A percentile compares a stretch with the other conserved stretches of the same genome.
These are phyloP conservation scores for Siderastrea siderea DNA, from an alignment of 92 coral and sea anemone species.

Conservation along the genomic window DNA sequence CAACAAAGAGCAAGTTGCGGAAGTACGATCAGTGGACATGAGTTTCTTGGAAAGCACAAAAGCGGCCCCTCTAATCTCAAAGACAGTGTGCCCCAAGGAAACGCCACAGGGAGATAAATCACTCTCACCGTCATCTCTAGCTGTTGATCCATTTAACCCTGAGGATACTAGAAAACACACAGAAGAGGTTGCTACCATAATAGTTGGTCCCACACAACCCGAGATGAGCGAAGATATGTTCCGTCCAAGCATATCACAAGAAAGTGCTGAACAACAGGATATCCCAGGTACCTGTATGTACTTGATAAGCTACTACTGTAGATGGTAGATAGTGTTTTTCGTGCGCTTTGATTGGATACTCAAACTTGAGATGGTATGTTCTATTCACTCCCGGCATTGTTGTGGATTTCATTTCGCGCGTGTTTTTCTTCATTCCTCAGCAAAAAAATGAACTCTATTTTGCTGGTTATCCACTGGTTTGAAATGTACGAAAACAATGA, in stretches of 20 bases:
- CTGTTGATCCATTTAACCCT: conserved; percentile 46
- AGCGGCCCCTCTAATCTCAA: conserved; percentile 1
- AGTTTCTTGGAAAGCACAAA: conserved; percentile 6
- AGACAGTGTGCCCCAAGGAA: neutral
- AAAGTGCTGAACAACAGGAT: neutral
- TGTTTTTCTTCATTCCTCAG: too few relatives aligned
- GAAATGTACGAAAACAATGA: too few relatives aligned
- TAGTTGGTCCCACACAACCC: conserved; percentile 73
- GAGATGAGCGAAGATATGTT: conserved; percentile 85
- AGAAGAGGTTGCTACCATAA: neutral
- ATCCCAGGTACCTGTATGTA: conserved; percentile 13
- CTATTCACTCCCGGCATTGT: too few relatives aligned
- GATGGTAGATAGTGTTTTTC: too few relatives aligned
- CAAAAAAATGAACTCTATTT: too few relatives aligned
- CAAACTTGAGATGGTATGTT: too few relatives aligned
- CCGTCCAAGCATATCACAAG: conserved; percentile 51
- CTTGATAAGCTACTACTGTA: too few relatives aligned
- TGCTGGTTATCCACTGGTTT: too few relatives aligned
- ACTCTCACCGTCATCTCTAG: conserved; percentile 82
- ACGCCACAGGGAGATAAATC: conserved; percentile 37
- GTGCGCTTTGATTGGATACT: too few relatives aligned
- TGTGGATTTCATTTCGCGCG: too few relatives aligned
- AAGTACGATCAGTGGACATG: neutral
- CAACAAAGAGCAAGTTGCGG: neutral
- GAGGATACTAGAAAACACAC: neutral